Conservation (phyloP, 2,888 invertebrate species). For the Melinaea marsaeus region DNA sequence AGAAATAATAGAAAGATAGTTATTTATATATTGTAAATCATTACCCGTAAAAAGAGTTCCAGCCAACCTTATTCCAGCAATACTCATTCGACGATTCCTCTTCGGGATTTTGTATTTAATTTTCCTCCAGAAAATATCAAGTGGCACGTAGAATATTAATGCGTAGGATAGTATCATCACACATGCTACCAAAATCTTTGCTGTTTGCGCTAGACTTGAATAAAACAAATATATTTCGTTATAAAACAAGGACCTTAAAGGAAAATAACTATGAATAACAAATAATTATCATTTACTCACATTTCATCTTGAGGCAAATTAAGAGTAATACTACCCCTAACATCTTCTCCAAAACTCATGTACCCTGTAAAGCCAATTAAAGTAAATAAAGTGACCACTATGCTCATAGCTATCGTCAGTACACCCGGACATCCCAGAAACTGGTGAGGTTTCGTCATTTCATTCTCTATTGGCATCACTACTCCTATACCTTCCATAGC, state of each 20-base stretch:
- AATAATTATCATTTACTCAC: slow-evolving; percentile 74
- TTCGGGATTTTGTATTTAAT: slow-evolving; percentile 72
- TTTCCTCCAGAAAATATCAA: slow-evolving; percentile 92
- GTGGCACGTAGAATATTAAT: slow-evolving; percentile 95
- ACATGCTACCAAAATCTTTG: slow-evolving; percentile 89
- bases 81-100: slow-evolving; percentile 62
- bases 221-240: slow-evolving; percentile 21
- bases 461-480: slow-evolving; percentile 95
- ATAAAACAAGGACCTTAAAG: not conserved
- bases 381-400: slow-evolving; percentile 87
- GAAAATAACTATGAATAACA: not conserved
- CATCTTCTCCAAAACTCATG: slow-evolving; percentile 85
- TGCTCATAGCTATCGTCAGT: slow-evolving; percentile 90
- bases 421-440: slow-evolving; percentile 91
- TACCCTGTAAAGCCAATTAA: slow-evolving; percentile 94
- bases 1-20: no score
- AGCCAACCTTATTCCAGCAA: slow-evolving; percentile 53
- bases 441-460: slow-evolving; percentile 89
- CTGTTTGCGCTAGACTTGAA: slow-evolving; percentile 83
- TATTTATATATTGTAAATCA: slow-evolving; percentile 11
- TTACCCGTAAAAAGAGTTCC: slow-evolving; percentile 61
- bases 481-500: slow-evolving; percentile 98
- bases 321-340: slow-evolving; percentile 87
- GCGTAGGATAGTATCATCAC: slow-evolving; percentile 95
- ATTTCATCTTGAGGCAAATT: slow-evolving; percentile 84